These are phyloP conservation scores for Enteromius radiatus DNA, from an alignment of 2,797 vertebrate genomes.

Conservation along the genomic window DNA sequence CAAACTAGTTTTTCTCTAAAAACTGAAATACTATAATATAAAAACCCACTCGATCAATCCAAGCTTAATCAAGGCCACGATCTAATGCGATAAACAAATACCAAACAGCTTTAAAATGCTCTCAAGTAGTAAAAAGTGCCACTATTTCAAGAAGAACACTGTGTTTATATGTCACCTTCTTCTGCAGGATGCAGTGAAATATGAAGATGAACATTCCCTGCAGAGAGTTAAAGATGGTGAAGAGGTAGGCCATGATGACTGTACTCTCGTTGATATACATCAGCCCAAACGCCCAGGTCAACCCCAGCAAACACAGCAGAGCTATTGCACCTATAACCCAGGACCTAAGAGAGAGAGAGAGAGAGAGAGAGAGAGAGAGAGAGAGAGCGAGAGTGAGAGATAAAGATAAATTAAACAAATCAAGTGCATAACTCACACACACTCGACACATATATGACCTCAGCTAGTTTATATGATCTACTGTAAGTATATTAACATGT, in stretches of 20 bases:
- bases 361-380: constrained; percentile 14
- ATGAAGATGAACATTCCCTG: constrained; percentile 99
- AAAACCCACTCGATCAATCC: neutral
- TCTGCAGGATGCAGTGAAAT: constrained; percentile 98
- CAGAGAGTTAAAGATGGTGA: constrained; percentile 98
- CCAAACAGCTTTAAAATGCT: neutral
- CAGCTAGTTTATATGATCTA: constrained; percentile 41
- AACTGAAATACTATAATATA: neutral
- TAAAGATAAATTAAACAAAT: neutral
- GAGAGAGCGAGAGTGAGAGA: constrained; percentile 15
- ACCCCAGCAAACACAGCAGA: constrained; percentile 93
- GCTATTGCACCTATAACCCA: constrained; percentile 97
- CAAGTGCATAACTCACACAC: neutral
- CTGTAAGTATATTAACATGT: constrained; percentile 37
- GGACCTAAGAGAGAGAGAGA: constrained; percentile 78
- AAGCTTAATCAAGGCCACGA: neutral
- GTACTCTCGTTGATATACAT: constrained; percentile 98
- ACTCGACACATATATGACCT: constrained; percentile 29
- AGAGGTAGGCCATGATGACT: constrained; percentile 98
- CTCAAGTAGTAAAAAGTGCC: constrained; percentile 4
- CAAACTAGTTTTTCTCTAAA: neutral
- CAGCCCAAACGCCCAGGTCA: constrained; percentile 97
- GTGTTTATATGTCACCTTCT: constrained; percentile 84
- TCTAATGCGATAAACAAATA: neutral
- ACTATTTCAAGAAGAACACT: neutral